A percentile compares a stretch with the other conserved stretches of the same genome.
Evolutionary conservation across 2,113 vertebrate genomes (phyloP).

Genomic region (Pholis gunnellus): DNA sequence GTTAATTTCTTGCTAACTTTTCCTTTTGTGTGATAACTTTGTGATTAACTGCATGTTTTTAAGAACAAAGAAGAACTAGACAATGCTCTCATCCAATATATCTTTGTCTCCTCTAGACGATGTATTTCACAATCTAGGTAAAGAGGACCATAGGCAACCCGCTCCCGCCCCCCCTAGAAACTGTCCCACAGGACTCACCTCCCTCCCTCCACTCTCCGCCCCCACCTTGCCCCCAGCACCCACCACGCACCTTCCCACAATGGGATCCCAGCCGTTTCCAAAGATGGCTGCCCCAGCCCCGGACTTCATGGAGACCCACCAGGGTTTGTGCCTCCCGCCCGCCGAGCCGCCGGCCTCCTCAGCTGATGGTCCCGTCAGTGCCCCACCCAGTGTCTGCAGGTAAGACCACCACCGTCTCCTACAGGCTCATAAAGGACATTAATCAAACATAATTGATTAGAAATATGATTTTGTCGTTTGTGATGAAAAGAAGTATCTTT

Average conservation of each 20-base stretch:
- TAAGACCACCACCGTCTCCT: slow-evolving; percentile 64
- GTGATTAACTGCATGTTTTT: neutral
- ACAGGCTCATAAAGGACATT: neutral
- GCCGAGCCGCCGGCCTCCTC: slow-evolving; percentile 85
- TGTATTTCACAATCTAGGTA: slow-evolving; percentile 93
- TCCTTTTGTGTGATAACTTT: neutral
- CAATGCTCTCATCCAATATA: neutral
- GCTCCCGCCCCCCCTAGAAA: slow-evolving; percentile 87
- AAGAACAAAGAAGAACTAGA: neutral
- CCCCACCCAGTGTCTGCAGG: slow-evolving; percentile 97
- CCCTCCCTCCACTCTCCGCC: slow-evolving; percentile 88
- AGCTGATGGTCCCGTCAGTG: slow-evolving; percentile 89
- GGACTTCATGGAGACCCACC: slow-evolving; percentile 90
- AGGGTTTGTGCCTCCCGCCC: slow-evolving; percentile 89
- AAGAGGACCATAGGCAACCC: slow-evolving; percentile 92
- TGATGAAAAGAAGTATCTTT: neutral
- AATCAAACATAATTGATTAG: neutral
- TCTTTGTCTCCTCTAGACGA: slow-evolving; percentile 85
- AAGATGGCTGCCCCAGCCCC: slow-evolving; percentile 89
- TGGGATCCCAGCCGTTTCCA: slow-evolving; percentile 89
- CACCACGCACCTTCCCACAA: slow-evolving; percentile 87
- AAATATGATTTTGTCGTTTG: no score
- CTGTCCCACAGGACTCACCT: slow-evolving; percentile 88
- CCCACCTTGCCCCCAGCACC: slow-evolving; percentile 86
- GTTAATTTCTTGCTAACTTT: neutral